These are phyloP conservation scores for Athrips mouffetella DNA, from an alignment of 2,888 invertebrate species.

Conservation along the genomic window DNA sequence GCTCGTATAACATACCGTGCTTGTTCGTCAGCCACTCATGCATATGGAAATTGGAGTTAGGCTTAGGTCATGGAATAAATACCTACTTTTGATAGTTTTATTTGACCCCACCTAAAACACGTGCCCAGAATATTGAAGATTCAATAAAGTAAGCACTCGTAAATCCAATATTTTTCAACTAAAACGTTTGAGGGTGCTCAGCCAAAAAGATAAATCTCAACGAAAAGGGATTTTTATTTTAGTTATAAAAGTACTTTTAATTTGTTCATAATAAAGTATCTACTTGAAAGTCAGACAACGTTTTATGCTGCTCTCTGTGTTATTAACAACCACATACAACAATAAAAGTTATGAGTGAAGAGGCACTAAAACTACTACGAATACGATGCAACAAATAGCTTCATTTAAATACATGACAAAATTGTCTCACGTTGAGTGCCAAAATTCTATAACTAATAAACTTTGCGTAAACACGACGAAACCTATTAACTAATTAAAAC, in stretches of 20 bases:
- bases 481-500: not conserved
- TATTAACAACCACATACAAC: not conserved
- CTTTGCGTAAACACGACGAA: not conserved
- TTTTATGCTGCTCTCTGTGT: not conserved
- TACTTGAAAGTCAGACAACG: constrained; percentile 2
- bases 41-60: constrained; percentile 65
- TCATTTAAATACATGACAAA: too few species aligned
- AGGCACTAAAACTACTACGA: too few species aligned
- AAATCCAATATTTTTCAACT: not conserved
- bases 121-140: not conserved
- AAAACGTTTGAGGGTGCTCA: not conserved
- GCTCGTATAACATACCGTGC: constrained; percentile 45
- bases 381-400: too few species aligned
- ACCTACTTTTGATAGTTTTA: constrained; percentile 39
- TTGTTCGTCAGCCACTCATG: constrained; percentile 61
- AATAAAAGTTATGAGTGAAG: not conserved
- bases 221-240: constrained; percentile 15
- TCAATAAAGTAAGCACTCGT: not conserved
- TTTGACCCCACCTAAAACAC: constrained; percentile 18
- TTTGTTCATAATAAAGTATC: not conserved
- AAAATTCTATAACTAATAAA: not conserved
- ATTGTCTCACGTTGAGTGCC: too few species aligned
- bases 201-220: not conserved
- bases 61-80: constrained; percentile 66
- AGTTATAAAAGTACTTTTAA: constrained; percentile 4